Base-by-base conservation (phyloP, 2,797 vertebrate genomes). In the Chiroxiphia lanceolata region DNA sequence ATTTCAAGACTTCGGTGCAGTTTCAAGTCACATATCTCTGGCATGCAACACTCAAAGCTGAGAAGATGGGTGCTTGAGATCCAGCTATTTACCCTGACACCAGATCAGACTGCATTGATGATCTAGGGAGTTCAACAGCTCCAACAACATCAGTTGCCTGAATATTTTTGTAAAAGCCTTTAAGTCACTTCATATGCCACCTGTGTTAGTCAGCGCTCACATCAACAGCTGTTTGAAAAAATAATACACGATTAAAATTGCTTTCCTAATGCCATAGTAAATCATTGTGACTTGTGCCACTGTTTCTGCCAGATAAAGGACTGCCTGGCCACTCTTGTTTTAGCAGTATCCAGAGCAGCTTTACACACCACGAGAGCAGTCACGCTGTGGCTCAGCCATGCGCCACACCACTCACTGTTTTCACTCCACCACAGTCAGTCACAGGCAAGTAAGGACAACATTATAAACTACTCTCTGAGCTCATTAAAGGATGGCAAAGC, bases 401-500 rank as follows among this genome's bases (percentile, higher is more conserved):
- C 42, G 29, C 48, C 31, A 12, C 27, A 27, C 4, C 29, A 25
- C 40, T 60, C 78, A 8, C 36, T 26, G 84, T 87, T 95, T 94
- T 96, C 78, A 89, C 87, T 87, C 51, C 38, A 29, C 29, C 2
- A 3, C 36, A 6, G 34, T 13, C 68, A 67, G 45, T n/a, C 68
- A 40, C 64, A 91, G 64, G 78, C 81, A 60, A 87, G 23, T 22
- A 60, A 95, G 87, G 78, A 85, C 75, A 91, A n/a, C 23, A 59
- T 67, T 42, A 83, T 71, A 80, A 95, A 90, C 44, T 48, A 61
- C 45, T 61, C 68, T 31, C 48, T 89, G 84, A 93, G 83, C 84
- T 94, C 71, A 87, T 85, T 91, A 96, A 68, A 50, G 61, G 84
- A 92, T 75, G 70, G 69, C 56, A 87, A 89, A 93, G 61, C 51